Evolutionary conservation across 2,113 vertebrate genomes (phyloP), one percentile per base, ranked within the genome.

Genomic region (Tetrax tetrax): DNA sequence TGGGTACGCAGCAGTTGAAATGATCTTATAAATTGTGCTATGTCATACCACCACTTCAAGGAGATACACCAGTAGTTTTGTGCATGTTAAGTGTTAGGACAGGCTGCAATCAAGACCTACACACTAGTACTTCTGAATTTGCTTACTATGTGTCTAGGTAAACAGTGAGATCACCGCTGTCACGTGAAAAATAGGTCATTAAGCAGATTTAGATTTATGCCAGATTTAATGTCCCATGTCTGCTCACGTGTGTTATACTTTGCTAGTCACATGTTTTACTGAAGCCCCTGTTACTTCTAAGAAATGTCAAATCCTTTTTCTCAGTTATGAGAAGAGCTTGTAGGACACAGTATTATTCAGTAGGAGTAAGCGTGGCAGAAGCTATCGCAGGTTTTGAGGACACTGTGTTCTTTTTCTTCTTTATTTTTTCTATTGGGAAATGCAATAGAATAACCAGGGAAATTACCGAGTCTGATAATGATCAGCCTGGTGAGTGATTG

Each of bases 141-240:
- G 5, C 14, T 12, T 53, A 19, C 3, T 50, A 11, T 0, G 0
- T 37, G 12, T 45, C 53, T 18, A n/a, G 21, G 61, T 54, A 37
- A 12, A 19, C 53, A 69, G 20, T 41, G n/a, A 80, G 31, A 59
- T 72, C 63, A 31, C 13, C 2, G 2, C 38, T 89, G 83, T 43
- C 24, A 41, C 2, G 2, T 43, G 38, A 47, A 72, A 83, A 69
- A n/a, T 3, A 31, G 25, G 22, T 35, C 22, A n/a, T 72, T 80
- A 69, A 61, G 9, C 11, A 33, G 15, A 72, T 50, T 45, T 61
- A 77, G 8, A 16, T 74, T 57, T 59, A 41, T 35, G 22, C 14
- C 20, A 21, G 28, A 50, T 84, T 78, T 91, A 47, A 79, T 85
- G 23, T 66, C 90, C 45, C 22, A 56, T 8, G 21, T 6, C 8